Evolutionary conservation across 2,888 invertebrate genomes (phyloP).

Genomic region (Polymixis lichenea): DNA sequence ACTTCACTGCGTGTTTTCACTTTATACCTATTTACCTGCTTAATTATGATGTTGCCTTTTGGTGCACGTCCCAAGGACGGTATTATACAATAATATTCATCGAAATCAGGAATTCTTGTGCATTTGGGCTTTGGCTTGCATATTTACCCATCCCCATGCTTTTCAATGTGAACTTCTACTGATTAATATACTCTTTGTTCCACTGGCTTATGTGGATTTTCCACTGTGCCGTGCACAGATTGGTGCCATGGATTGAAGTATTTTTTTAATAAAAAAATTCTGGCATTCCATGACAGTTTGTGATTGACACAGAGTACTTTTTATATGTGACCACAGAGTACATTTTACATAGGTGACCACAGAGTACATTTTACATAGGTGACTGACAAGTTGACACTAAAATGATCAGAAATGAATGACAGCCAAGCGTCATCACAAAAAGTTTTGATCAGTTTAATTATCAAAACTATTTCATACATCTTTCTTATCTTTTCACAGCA

Average conservation of each 20-base stretch:
- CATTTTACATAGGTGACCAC: too few species aligned
- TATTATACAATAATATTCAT: not conserved
- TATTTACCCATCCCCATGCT: not conserved
- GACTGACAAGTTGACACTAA: not conserved
- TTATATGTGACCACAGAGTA: too few species aligned
- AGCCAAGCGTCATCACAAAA: not conserved
- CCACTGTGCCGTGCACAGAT: too few species aligned
- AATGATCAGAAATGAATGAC: not conserved
- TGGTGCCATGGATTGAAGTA: too few species aligned
- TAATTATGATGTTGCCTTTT: not conserved
- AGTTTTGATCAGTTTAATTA: not conserved
- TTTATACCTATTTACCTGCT: not conserved
- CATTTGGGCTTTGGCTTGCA: conserved; percentile 2
- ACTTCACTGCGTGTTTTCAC: not conserved
- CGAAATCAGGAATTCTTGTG: not conserved
- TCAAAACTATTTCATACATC: not conserved
- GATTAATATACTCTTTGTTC: too few species aligned
- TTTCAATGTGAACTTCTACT: not conserved
- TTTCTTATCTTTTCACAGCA: not conserved
- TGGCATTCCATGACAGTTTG: not conserved
- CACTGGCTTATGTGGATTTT: not conserved
- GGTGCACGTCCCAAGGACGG: not conserved
- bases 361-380: too few species aligned
- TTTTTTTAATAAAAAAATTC: not conserved
- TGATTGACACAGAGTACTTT: not conserved